Percentiles rank a stretch among this genome's conserved stretches.
Evolutionary conservation across 1,140 invertebrate genomes (phyloP).

Genomic region (Aphaenogaster ashmeadi): DNA sequence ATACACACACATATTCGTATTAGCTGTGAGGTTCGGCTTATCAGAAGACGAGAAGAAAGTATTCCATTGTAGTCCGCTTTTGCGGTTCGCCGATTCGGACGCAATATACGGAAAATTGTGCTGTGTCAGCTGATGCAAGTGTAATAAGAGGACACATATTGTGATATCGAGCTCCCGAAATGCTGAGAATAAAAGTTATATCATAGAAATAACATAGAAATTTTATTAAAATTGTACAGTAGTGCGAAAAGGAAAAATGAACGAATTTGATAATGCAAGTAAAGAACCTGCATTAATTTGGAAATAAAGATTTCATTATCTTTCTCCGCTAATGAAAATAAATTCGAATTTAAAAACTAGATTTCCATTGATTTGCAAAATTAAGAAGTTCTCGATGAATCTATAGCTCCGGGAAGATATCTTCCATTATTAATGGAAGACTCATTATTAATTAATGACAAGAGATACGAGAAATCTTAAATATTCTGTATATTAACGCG

Average conservation of each 20-base stretch:
- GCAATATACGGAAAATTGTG: neutral
- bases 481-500: neutral
- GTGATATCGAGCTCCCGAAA: neutral
- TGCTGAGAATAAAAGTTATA: neutral
- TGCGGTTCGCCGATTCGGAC: neutral
- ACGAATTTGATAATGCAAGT: neutral
- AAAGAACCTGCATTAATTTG: neutral
- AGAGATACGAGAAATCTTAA: neutral
- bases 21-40: neutral
- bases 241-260: neutral
- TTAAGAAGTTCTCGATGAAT: neutral
- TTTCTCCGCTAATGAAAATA: neutral
- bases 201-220: too few species aligned
- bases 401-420: neutral
- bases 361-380: neutral
- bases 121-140: neutral
- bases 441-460: neutral
- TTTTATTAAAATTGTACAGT: neutral
- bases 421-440: neutral
- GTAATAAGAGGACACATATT: neutral
- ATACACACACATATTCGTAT: neutral
- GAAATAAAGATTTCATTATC: neutral
- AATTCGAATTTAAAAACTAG: neutral
- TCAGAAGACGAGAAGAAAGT: neutral
- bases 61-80: slow-evolving; percentile 1